Conservation (phyloP, 2,113 vertebrate genomes). For the Calidris pygmaea region DNA sequence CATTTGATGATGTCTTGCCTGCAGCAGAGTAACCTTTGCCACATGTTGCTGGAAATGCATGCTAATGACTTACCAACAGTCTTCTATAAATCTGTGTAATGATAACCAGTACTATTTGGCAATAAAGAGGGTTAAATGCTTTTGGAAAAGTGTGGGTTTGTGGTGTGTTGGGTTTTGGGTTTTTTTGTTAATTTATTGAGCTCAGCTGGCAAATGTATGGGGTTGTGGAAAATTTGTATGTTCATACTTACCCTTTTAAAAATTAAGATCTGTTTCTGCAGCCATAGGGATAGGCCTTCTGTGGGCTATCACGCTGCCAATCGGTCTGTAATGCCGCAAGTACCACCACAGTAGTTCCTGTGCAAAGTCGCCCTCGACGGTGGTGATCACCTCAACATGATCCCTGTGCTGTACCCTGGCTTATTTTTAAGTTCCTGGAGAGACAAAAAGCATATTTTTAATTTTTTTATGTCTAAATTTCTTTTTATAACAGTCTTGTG, state of each 20-base stretch:
- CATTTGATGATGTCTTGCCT: neutral
- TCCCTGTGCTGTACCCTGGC: neutral
- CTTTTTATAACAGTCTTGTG: neutral
- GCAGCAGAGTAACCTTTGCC: constrained; percentile 10
- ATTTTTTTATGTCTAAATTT: neutral
- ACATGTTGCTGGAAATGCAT: neutral
- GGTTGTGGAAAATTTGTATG: neutral
- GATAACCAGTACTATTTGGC: neutral
- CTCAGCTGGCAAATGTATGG: neutral
- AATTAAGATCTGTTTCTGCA: neutral
- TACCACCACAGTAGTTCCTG: neutral
- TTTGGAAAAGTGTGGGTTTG: neutral
- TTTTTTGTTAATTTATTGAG: neutral
- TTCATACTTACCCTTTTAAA: neutral
- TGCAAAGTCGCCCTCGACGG: neutral
- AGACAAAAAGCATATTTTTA: neutral
- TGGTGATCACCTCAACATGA: neutral
- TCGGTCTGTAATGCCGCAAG: neutral
- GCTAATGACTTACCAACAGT: neutral
- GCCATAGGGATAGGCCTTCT: neutral
- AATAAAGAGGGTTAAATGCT: neutral
- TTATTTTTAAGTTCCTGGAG: neutral
- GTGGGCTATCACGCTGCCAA: neutral
- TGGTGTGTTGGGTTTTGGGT: neutral
- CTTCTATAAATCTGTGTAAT: neutral